These are phyloP conservation scores for Orthochromis indermauri DNA, from an alignment of 2,113 vertebrate genomes.

Conservation along the genomic window DNA sequence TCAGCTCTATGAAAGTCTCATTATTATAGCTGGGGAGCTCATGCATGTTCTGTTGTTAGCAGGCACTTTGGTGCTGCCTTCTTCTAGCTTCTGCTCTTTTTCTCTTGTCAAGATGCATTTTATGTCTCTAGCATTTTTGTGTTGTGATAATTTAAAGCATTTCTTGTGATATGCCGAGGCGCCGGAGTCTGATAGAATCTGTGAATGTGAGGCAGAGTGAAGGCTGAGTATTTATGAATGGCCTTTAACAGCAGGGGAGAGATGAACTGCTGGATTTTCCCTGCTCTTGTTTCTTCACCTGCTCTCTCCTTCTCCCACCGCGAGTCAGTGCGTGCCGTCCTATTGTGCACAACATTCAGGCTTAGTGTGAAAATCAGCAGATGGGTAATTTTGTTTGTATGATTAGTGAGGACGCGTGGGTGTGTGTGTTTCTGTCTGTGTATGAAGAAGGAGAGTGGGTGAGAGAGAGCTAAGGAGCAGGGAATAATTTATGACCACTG, in stretches of 20 bases:
- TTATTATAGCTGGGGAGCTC: conserved; percentile 7
- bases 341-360: conserved; percentile 16
- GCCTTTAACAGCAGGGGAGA: conserved; percentile 41
- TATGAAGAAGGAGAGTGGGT: not conserved
- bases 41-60: not conserved
- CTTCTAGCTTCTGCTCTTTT: not conserved
- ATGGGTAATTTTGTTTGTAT: conserved; percentile 48
- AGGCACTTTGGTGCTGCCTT: not conserved
- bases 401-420: not conserved
- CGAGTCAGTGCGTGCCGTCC: not conserved
- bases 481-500: conserved; percentile 63
- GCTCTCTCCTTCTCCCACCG: not conserved
- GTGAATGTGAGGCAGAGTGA: conserved; percentile 6
- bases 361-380: conserved; percentile 48
- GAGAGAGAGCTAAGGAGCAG: conserved; percentile 16
- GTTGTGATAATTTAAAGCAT: conserved; percentile 19
- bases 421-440: conserved; percentile 13
- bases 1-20: not conserved
- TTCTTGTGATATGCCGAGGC: not conserved
- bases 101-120: conserved; percentile 30
- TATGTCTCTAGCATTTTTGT: not conserved
- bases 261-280: conserved; percentile 42
- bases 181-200: conserved; percentile 8
- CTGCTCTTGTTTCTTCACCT: not conserved
- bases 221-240: conserved; percentile 51